Percentiles rank a stretch among this genome's conserved stretches.
Conservation (phyloP, 2,113 vertebrate species). For the Clarias macrocephalus region DNA sequence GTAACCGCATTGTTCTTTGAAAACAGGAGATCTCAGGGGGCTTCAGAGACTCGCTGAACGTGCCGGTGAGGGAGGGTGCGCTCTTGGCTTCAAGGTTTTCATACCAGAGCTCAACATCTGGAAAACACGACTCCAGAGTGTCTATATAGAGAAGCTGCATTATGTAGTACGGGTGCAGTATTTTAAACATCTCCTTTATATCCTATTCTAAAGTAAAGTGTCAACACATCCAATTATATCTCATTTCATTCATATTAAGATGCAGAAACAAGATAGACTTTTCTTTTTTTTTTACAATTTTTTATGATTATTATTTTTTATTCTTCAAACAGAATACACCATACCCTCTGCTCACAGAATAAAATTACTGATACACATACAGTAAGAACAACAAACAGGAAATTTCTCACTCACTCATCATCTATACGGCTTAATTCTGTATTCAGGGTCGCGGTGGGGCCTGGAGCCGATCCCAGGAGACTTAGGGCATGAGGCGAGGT, state of each 20-base stretch:
- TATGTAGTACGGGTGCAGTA: not conserved
- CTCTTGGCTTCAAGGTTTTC: slow-evolving; percentile 28
- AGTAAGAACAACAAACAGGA: no score
- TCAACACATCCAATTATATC: not conserved
- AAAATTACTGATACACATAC: not conserved
- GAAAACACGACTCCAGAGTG: not conserved
- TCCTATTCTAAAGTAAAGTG: not conserved
- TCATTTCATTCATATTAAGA: not conserved
- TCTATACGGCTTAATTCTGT: no score
- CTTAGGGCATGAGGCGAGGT: no score
- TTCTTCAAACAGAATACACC: not conserved
- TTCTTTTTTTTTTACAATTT: no score
- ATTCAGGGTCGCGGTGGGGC: no score
- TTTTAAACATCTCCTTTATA: not conserved
- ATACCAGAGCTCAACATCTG: not conserved
- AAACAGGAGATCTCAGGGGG: slow-evolving; percentile 73
- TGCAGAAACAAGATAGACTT: no score
- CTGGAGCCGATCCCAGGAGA: no score
- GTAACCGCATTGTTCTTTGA: slow-evolving; percentile 74
- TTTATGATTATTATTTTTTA: no score
- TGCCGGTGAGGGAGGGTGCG: not conserved
- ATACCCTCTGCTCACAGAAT: not conserved
- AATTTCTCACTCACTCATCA: no score
- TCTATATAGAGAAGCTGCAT: not conserved
- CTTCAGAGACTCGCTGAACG: slow-evolving; percentile 25